Evolutionary conservation across 2,888 invertebrate species (phyloP).

Genomic region (Rhingia campestris): DNA sequence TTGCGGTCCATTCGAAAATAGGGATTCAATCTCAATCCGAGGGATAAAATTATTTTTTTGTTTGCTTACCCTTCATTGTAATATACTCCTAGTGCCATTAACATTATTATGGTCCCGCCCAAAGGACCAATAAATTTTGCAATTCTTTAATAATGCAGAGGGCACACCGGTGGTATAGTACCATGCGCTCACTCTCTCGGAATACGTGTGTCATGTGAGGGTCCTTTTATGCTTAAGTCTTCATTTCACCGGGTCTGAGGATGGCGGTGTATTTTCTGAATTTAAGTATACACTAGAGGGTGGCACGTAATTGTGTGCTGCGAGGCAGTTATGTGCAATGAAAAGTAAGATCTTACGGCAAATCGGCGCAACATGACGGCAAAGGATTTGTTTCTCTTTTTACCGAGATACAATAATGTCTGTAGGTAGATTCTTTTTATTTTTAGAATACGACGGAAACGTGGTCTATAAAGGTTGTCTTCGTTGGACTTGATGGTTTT

Average conservation of each 20-base stretch:
- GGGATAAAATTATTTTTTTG: conserved; percentile 32
- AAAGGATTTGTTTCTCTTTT: background rate
- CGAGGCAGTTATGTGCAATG: conserved; percentile 14
- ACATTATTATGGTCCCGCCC: conserved; percentile 74
- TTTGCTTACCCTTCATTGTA: conserved; percentile 9
- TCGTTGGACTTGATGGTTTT: background rate
- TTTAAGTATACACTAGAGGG: conserved; percentile 20
- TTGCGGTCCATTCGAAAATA: conserved; percentile 37
- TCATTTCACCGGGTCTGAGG: conserved; percentile 3
- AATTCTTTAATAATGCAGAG: conserved; percentile 77
- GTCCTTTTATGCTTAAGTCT: conserved; percentile 15
- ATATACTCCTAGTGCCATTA: conserved; percentile 42
- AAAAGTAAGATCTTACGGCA: background rate
- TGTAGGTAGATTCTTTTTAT: background rate
- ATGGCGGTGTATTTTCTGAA: conserved; percentile 27
- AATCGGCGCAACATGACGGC: background rate
- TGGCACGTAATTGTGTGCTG: conserved; percentile 29
- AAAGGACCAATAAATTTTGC: conserved; percentile 80
- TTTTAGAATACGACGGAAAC: background rate
- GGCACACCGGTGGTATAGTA: conserved; percentile 35
- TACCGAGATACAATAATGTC: conserved; percentile 3
- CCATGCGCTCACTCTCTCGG: background rate
- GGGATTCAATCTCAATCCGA: conserved; percentile 11
- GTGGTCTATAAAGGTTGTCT: background rate
- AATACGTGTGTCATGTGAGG: background rate